Evolutionary conservation across 2,888 invertebrate species (phyloP), one percentile per base, ranked within the genome.

Genomic region (Malachius bipustulatus): DNA sequence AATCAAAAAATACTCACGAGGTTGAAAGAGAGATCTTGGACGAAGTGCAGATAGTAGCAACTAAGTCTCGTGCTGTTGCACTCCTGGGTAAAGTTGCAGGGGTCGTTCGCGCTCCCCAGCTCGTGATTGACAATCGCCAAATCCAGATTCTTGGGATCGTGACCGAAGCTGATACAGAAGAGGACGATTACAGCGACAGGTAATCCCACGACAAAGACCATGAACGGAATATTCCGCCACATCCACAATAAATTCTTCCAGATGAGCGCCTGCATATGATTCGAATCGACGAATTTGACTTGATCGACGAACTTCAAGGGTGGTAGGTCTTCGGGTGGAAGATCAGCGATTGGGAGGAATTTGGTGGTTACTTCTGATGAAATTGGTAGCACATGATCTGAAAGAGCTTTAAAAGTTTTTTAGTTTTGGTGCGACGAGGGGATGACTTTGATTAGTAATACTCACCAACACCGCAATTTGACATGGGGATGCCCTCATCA

Each of bases 211-310:
- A 91, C 80, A 60, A 91, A 91, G 30, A 81, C 59, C 70, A 93
- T 75, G 24, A 89, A 73, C 1, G 82, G 78, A 42, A 79, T 73
- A 61, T 89, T 89, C 49, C 89, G 71, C 67, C 82, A 77, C 69
- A 89, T 77, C 74, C 85, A 83, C 34, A 87, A 66, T 51, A 84
- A 81, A 57, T 89, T 89, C 60, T 89, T 90, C 83, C 88, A 87
- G 30, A 88, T 71, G 13, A 89, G 62, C 1, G 88, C 85, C 47
- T 76, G 76, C 77, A 87, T 80, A 49, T 84, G 81, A 51, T 73
- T 66, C 44, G 67, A 63, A 48, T 79, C 70, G 62, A 82, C 69
- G 26, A 82, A 71, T 57, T 73, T 75, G 32, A 56, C 63, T 40
- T 69, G 66, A 41, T 78, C 74, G 2, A 35, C 40, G 46, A 66